These are phyloP conservation scores for Lepus oiostolus DNA, from an alignment of 2,797 vertebrate genomes.

Conservation along the genomic window DNA sequence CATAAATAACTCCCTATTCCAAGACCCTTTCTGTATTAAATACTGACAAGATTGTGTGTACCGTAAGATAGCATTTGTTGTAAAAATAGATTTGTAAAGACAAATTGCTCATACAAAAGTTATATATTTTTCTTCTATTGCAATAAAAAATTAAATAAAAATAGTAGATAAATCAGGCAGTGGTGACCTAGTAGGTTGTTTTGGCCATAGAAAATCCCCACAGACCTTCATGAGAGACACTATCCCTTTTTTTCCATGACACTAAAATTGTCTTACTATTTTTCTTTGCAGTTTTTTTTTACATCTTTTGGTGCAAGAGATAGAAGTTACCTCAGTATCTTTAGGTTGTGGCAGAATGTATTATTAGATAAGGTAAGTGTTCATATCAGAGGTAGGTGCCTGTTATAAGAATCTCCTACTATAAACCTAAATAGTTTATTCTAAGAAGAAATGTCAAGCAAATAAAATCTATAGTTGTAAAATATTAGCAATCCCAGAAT, in stretches of 20 bases:
- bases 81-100: slow-evolving; percentile 35
- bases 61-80: not conserved
- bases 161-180: not conserved
- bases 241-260: not conserved
- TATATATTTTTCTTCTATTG: slow-evolving; percentile 11
- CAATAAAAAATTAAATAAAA: slow-evolving; percentile 41
- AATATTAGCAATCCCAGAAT: not conserved
- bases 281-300: slow-evolving; percentile 93
- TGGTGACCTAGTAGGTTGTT: not conserved
- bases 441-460: slow-evolving; percentile 39
- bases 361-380: slow-evolving; percentile 93
- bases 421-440: not conserved
- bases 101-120: not conserved
- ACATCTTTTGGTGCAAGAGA: slow-evolving; percentile 96
- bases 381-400: not conserved
- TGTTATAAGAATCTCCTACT: not conserved
- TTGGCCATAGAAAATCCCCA: not conserved
- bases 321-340: slow-evolving; percentile 94
- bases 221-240: not conserved
- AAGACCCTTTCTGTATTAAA: slow-evolving; percentile 9
- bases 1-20: slow-evolving; percentile 47
- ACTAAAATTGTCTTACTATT: slow-evolving; percentile 48
- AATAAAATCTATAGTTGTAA: slow-evolving; percentile 51
- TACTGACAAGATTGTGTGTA: slow-evolving; percentile 43
- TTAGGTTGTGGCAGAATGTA: slow-evolving; percentile 96